Conservation (phyloP, 53 echinoderm and acorn worm species). For the Echinometra lucunter region DNA sequence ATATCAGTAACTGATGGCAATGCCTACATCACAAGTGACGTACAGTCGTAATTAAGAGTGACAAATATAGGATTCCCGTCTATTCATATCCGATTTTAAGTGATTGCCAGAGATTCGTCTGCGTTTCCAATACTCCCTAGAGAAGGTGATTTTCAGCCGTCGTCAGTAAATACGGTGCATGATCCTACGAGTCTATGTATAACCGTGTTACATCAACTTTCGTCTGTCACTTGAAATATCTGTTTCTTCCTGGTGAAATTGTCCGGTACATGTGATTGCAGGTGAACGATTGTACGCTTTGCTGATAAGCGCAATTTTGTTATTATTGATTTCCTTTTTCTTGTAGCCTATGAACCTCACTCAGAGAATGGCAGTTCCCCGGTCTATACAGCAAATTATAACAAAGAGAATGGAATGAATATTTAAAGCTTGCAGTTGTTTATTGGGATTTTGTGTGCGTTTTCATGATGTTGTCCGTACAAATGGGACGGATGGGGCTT, state of each 20-base stretch:
- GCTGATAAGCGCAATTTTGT: neutral
- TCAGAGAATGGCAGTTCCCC: too few species aligned
- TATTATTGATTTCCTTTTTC: neutral
- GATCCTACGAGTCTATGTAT: neutral
- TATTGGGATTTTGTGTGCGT: too few species aligned
- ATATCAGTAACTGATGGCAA: neutral
- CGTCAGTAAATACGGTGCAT: neutral
- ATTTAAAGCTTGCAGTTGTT: too few species aligned
- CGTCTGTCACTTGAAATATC: neutral
- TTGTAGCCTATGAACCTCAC: too few species aligned
- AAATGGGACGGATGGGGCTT: too few species aligned
- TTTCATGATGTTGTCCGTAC: too few species aligned
- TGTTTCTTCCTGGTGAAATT: neutral
- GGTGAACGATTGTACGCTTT: neutral
- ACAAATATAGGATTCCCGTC: constrained; percentile 13
- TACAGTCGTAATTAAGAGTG: neutral
- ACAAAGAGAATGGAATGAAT: too few species aligned
- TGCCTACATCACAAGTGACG: neutral
- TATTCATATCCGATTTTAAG: constrained; percentile 37
- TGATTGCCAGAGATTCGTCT: constrained; percentile 21
- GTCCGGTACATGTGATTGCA: neutral
- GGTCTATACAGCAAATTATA: too few species aligned
- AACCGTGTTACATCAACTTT: neutral
- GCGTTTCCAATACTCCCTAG: neutral
- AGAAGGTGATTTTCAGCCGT: neutral